Conservation (phyloP, 2,797 vertebrate genomes). For the Liasis olivaceus region DNA sequence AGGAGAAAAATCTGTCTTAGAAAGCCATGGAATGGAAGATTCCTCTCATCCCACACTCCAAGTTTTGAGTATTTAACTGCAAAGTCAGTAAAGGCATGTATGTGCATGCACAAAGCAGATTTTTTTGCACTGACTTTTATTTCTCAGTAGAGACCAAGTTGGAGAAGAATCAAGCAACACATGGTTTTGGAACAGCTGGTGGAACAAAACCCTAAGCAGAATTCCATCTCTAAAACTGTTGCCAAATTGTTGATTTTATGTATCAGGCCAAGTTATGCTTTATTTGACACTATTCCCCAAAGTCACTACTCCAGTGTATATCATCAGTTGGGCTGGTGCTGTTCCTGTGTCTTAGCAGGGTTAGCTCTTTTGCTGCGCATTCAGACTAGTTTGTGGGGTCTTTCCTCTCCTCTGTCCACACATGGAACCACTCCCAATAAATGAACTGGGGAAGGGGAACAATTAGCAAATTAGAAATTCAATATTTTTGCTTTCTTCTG, state of each 20-base stretch:
- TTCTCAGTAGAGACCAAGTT: slow-evolving; percentile 41
- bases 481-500: background rate
- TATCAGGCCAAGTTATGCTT: slow-evolving; percentile 39
- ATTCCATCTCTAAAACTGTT: slow-evolving; percentile 60
- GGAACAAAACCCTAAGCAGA: slow-evolving; percentile 63
- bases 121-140: slow-evolving; percentile 36
- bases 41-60: slow-evolving; percentile 39
- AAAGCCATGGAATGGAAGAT: slow-evolving; percentile 20
- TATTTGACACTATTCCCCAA: background rate
- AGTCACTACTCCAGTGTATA: background rate
- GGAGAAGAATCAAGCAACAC: slow-evolving; percentile 59
- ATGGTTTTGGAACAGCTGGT: slow-evolving; percentile 50
- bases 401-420: background rate
- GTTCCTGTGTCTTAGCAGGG: background rate
- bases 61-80: slow-evolving; percentile 39
- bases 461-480: background rate
- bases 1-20: slow-evolving; percentile 44
- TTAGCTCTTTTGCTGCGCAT: background rate
- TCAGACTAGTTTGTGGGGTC: background rate
- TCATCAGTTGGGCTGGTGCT: too few relatives aligned
- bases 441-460: background rate
- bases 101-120: slow-evolving; percentile 25
- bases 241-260: slow-evolving; percentile 58
- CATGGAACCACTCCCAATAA: background rate
- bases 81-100: slow-evolving; percentile 39